Evolutionary conservation across 2,797 vertebrate species (phyloP).

Genomic region (Clarias laeviceps): DNA sequence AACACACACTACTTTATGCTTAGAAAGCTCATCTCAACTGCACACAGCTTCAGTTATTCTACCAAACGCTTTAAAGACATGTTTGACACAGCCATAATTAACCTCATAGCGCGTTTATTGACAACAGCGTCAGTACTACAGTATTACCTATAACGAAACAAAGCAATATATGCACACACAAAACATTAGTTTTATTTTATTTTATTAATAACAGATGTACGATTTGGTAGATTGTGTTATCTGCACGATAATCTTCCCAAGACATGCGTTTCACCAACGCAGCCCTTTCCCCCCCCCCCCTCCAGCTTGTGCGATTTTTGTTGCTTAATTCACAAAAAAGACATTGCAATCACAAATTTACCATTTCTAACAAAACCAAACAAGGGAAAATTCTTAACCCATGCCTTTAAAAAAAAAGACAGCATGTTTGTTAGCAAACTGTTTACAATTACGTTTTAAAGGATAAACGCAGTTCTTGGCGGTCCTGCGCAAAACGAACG

Average conservation of each 20-base stretch:
- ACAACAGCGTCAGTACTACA: not conserved
- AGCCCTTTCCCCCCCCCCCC: too few relatives aligned
- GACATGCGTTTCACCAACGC: too few relatives aligned
- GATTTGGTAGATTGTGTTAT: too few relatives aligned
- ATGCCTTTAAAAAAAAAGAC: too few relatives aligned
- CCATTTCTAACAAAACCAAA: too few relatives aligned
- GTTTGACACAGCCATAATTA: not conserved
- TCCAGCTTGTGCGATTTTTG: too few relatives aligned
- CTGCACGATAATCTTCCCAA: not conserved
- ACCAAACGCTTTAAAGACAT: not conserved
- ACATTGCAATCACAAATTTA: too few relatives aligned
- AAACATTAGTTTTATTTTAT: too few relatives aligned
- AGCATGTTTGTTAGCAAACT: not conserved
- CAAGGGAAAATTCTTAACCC: too few relatives aligned
- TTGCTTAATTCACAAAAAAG: too few relatives aligned
- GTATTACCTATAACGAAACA: not conserved
- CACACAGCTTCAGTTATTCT: not conserved
- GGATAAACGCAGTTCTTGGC: too few relatives aligned
- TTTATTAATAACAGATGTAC: not conserved
- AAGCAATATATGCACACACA: not conserved
- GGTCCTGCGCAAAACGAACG: conserved; percentile 6
- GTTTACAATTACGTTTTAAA: not conserved
- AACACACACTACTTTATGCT: not conserved
- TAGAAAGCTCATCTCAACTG: not conserved
- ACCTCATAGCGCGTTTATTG: too few relatives aligned